These are phyloP conservation scores for Luscinia luscinia DNA, from an alignment of 2,797 vertebrate species.

Conservation along the genomic window DNA sequence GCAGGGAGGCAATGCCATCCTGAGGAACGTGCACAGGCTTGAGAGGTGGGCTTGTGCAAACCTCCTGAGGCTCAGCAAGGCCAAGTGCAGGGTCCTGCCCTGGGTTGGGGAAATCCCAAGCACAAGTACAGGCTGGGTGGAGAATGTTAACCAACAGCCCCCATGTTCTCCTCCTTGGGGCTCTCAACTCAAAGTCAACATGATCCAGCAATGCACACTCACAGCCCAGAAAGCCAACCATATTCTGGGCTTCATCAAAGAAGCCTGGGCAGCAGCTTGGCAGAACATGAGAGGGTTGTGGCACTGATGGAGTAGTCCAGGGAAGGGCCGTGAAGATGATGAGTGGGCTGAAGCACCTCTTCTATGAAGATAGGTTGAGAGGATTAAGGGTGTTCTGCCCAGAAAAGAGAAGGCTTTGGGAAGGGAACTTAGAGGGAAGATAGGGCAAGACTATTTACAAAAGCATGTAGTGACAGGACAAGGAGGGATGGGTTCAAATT, in stretches of 20 bases:
- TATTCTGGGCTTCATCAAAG: background rate
- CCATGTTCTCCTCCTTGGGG: no score
- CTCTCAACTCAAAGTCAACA: no score
- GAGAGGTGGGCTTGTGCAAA: background rate
- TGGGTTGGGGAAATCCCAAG: background rate
- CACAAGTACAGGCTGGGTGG: background rate
- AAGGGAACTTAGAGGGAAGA: background rate
- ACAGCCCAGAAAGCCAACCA: background rate
- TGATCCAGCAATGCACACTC: background rate
- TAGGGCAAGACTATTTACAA: background rate
- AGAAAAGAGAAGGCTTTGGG: accelerated
- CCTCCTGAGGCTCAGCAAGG: background rate
- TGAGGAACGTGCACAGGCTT: background rate
- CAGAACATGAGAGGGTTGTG: background rate
- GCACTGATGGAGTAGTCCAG: background rate
- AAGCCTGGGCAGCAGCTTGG: background rate
- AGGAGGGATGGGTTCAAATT: background rate
- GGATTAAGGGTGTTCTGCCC: background rate
- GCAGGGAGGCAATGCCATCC: background rate
- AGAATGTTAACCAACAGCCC: no score
- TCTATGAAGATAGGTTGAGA: background rate
- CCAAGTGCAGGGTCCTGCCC: background rate
- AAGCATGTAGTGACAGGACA: background rate
- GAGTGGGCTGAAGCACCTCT: background rate
- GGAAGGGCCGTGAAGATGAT: background rate